Evolutionary conservation across 2,888 invertebrate genomes (phyloP), one percentile per base, ranked within the genome.

Genomic region (Trachelus iudaicus): DNA sequence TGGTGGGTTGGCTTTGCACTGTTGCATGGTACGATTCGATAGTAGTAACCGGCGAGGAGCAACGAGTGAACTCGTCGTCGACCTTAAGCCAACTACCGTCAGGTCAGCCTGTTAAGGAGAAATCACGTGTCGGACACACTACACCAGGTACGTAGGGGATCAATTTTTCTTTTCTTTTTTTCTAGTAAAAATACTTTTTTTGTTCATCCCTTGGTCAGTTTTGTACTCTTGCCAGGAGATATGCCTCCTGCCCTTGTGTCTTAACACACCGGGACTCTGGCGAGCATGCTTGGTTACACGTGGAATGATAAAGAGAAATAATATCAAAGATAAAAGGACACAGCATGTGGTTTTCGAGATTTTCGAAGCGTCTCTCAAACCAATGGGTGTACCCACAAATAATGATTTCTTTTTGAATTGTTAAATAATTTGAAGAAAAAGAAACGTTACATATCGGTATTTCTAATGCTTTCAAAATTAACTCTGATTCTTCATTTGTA

Each of bases 71-170:
- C 85, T 77, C 82, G 81, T 3, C 93, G 92, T 81, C 92, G 93
- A 76, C 92, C 92, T 30, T 92, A 92, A 76, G 92, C 92, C 76
- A 93, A 92, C 56, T 93, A 92, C 92, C 93, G 4, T 93, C 93
- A 81, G 93, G 93, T 89, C 94, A 94, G 33, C 93, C 93, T 76
- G 92, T 93, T 76, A 94, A 93, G 87, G 94, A 94, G 81, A 94
- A 93, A 92, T 93, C 94, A 83, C 89, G 89, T 86, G 81, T 90
- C 78, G 90, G 90, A 88, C 89, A 92, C 83, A 89, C 89, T 69
- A 90, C 90, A 56, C 89, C 90, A 90, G 89, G 90, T 91, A 90
- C 87, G 90, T 90, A 83, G 82, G 23, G 56, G 23, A 56, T 56
- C 9, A 56, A 23, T 56, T 0, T 15, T 23, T 9, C 23, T 12